Evolutionary conservation across 2,888 invertebrate genomes (phyloP).

Genomic region (Caenorhabditis plicata): DNA sequence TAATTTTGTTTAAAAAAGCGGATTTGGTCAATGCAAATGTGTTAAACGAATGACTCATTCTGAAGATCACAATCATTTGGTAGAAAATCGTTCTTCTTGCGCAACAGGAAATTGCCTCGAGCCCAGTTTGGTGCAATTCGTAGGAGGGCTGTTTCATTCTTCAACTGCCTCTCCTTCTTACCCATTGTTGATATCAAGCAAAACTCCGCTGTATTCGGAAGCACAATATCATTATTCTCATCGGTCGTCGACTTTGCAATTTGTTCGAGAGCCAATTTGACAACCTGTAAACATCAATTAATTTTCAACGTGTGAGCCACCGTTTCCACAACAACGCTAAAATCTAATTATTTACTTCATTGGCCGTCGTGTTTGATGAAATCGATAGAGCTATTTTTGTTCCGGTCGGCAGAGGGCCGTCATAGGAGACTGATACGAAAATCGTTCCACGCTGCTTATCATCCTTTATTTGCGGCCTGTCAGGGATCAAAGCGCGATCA

Average conservation of each 20-base stretch:
- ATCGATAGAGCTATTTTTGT: constrained; percentile 81
- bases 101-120: constrained; percentile 86
- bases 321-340: background rate
- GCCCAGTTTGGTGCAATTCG: constrained; percentile 80
- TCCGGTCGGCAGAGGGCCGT: constrained; percentile 74
- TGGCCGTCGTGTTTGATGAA: constrained; percentile 85
- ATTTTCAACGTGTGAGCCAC: background rate
- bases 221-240: constrained; percentile 22
- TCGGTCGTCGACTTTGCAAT: constrained; percentile 78
- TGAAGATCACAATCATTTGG: constrained; percentile 67
- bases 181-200: constrained; percentile 94
- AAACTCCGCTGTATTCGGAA: constrained; percentile 78
- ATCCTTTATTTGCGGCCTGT: constrained; percentile 29
- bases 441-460: constrained; percentile 65
- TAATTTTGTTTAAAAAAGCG: no score
- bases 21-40: background rate
- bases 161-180: constrained; percentile 86
- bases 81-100: constrained; percentile 78
- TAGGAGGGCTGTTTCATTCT: constrained; percentile 87
- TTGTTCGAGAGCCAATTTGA: constrained; percentile 91
- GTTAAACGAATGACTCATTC: constrained; percentile 67
- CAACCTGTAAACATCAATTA: constrained; percentile 68
- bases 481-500: constrained; percentile 24
- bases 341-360: constrained; percentile 73
- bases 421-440: constrained; percentile 92